These are phyloP conservation scores for Listronotus bonariensis DNA, from an alignment of 1,140 invertebrate genomes.

Conservation along the genomic window DNA sequence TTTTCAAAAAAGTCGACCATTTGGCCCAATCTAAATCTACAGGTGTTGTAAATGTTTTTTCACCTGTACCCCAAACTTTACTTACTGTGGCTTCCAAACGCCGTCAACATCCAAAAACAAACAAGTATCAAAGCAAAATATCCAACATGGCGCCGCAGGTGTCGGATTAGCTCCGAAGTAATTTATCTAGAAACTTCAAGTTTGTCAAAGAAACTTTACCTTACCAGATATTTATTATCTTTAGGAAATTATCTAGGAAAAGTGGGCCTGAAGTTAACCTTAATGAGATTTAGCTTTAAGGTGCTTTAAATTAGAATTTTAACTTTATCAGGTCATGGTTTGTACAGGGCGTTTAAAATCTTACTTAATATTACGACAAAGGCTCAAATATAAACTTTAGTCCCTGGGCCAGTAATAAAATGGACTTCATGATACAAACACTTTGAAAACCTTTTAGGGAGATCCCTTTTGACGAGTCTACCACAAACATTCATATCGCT, in stretches of 20 bases:
- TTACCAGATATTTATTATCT: constrained; percentile 24
- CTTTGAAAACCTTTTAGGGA: too few species aligned
- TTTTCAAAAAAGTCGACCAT: too few species aligned
- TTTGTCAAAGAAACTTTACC: constrained; percentile 30
- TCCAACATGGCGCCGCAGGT: constrained; percentile 26
- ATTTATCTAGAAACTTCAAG: constrained; percentile 28
- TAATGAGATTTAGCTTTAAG: constrained; percentile 15
- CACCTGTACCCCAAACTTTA: background rate
- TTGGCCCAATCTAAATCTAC: too few species aligned
- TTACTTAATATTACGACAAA: too few species aligned
- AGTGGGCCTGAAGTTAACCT: constrained; percentile 5
- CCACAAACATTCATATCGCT: too few species aligned
- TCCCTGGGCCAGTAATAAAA: too few species aligned
- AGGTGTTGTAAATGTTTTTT: background rate
- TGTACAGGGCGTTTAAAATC: too few species aligned
- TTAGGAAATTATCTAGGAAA: constrained; percentile 20
- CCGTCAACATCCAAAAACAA: too few species aligned
- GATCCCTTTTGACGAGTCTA: too few species aligned
- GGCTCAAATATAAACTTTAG: too few species aligned
- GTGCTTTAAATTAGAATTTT: constrained; percentile 5
- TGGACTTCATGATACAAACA: too few species aligned
- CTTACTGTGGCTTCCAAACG: background rate
- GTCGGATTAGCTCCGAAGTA: constrained; percentile 16
- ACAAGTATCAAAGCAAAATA: background rate
- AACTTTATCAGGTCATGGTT: background rate